Conservation (phyloP, 2,113 vertebrate species). For the Ardeotis arabs region DNA sequence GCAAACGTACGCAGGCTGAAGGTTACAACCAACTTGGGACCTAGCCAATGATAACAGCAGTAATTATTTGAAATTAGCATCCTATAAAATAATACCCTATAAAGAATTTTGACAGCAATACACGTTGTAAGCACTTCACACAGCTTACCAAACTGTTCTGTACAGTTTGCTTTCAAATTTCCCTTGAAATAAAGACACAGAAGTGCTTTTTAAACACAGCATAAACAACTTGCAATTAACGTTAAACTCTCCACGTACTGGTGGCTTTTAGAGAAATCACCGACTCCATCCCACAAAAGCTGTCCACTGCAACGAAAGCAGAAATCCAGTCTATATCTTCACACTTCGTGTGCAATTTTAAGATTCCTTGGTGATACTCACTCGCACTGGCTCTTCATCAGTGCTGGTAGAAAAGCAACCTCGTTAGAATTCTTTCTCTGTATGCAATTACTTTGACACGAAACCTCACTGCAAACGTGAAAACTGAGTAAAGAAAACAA, state of each 20-base stretch:
- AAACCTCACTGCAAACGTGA: background rate
- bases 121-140: background rate
- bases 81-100: background rate
- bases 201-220: background rate
- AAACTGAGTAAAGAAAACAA: background rate
- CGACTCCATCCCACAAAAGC: background rate
- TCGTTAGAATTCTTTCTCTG: background rate
- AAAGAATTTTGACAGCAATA: background rate
- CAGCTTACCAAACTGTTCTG: background rate
- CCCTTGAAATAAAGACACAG: background rate
- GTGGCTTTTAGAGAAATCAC: background rate
- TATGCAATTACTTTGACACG: background rate
- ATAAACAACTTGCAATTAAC: background rate
- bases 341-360: background rate
- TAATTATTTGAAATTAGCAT: constrained; percentile 11
- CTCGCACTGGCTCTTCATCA: background rate
- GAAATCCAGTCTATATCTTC: background rate
- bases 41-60: background rate
- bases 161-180: background rate
- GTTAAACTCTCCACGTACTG: background rate
- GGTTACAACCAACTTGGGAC: constrained; percentile 10
- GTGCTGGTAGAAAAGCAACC: background rate
- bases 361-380: background rate
- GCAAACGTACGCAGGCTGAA: background rate
- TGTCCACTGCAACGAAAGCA: background rate